Conservation (phyloP, 2,888 invertebrate genomes). For the Euphydryas editha region DNA sequence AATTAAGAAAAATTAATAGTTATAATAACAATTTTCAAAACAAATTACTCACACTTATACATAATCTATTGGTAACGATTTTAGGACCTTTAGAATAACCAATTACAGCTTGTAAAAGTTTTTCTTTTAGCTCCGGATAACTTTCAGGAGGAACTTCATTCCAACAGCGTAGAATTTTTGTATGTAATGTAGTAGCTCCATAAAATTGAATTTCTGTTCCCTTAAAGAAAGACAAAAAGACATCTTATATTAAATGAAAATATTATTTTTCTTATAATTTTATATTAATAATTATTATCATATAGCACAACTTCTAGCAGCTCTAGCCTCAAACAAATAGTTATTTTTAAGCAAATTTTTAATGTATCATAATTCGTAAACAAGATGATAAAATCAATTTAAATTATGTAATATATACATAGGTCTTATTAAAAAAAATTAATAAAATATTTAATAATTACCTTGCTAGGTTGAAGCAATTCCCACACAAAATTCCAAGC, state of each 20-base stretch:
- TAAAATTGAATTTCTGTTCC: slow-evolving; percentile 96
- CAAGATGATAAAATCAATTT: no score
- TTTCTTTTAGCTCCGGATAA: slow-evolving; percentile 89
- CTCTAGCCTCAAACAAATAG: no score
- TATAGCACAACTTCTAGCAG: no score
- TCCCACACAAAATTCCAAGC: slow-evolving; percentile 98
- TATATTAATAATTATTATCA: no score
- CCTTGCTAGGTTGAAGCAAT: slow-evolving; percentile 91
- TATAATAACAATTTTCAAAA: slow-evolving; percentile 6
- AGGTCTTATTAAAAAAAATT: no score
- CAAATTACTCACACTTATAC: slow-evolving; percentile 89
- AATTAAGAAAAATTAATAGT: slow-evolving; percentile 24
- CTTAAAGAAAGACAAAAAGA: slow-evolving; percentile 72
- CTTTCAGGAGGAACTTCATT: slow-evolving; percentile 92
- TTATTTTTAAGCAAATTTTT: not conserved
- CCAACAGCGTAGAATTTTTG: slow-evolving; percentile 95
- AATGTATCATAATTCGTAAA: not conserved
- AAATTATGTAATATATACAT: no score
- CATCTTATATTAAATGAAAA: not conserved
- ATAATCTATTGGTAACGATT: slow-evolving; percentile 92
- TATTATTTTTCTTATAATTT: not conserved
- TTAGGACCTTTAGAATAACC: slow-evolving; percentile 92
- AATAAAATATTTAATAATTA: no score
- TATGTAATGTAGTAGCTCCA: slow-evolving; percentile 94
- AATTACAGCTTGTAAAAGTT: slow-evolving; percentile 90